Conservation (phyloP, 2,797 vertebrate species). For the Cossypha polioptera region DNA sequence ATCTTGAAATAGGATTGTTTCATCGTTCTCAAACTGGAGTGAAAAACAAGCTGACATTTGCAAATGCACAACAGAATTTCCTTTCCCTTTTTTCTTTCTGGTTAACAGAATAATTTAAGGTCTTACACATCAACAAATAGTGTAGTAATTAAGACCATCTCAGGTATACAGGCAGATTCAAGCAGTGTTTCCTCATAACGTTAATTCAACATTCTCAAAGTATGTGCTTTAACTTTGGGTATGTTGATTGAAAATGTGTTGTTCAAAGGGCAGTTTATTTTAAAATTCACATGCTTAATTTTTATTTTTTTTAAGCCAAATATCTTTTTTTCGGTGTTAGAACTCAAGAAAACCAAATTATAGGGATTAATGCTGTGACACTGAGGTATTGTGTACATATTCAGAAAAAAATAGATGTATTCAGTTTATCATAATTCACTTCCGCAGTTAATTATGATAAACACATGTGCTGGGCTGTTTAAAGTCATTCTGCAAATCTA, state of each 20-base stretch:
- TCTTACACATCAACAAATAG: neutral
- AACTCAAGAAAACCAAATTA: neutral
- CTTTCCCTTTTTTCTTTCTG: neutral
- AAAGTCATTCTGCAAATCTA: neutral
- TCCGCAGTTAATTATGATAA: neutral
- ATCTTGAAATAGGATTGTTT: neutral
- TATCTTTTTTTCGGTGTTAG: neutral
- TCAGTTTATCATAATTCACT: neutral
- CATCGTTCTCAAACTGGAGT: neutral
- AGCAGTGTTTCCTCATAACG: neutral
- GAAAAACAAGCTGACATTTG: conserved; percentile 47
- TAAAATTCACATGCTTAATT: neutral
- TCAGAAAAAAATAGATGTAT: neutral
- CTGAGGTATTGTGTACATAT: neutral
- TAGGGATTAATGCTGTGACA: neutral
- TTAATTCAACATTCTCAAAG: neutral
- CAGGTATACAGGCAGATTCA: neutral
- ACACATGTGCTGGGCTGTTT: neutral
- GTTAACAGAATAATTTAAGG: neutral
- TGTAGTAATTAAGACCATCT: neutral
- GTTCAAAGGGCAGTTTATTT: neutral
- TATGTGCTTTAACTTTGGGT: neutral
- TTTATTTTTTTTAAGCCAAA: neutral
- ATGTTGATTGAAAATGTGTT: neutral
- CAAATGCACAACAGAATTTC: neutral